Conservation (phyloP, 2,113 vertebrate genomes). For the Psilopogon haemacephalus region DNA sequence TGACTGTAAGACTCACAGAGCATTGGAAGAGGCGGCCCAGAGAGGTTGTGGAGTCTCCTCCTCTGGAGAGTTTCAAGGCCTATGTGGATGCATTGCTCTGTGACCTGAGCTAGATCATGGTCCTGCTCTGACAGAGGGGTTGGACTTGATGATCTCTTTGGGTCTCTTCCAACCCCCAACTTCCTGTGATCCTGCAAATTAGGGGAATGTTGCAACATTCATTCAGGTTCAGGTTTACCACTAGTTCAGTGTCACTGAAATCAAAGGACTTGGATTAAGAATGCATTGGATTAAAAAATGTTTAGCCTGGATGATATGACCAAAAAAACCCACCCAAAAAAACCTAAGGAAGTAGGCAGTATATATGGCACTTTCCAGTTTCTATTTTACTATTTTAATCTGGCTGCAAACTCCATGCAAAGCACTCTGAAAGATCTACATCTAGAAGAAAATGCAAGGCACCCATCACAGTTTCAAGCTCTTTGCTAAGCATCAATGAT, state of each 20-base stretch:
- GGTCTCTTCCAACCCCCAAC: too few species aligned
- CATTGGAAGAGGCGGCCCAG: too few species aligned
- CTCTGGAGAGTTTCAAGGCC: too few species aligned
- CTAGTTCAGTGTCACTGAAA: background rate
- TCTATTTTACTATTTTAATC: background rate
- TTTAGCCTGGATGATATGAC: background rate
- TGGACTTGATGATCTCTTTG: too few species aligned
- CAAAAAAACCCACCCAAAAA: background rate
- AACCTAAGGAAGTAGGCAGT: background rate
- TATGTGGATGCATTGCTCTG: too few species aligned
- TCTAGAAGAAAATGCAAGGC: background rate
- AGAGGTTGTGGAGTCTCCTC: too few species aligned
- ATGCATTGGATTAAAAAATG: background rate
- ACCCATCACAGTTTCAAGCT: background rate
- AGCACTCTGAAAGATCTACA: background rate
- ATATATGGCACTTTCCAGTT: background rate
- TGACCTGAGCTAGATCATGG: too few species aligned
- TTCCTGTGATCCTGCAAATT: background rate
- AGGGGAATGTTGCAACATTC: background rate
- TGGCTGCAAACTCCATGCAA: background rate
- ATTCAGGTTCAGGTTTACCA: background rate
- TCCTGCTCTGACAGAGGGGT: too few species aligned
- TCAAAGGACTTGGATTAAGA: background rate
- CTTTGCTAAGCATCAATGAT: background rate
- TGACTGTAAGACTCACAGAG: too few species aligned